Evolutionary conservation across 1,140 invertebrate genomes (phyloP).

Genomic region (Trinorchestia longiramus): DNA sequence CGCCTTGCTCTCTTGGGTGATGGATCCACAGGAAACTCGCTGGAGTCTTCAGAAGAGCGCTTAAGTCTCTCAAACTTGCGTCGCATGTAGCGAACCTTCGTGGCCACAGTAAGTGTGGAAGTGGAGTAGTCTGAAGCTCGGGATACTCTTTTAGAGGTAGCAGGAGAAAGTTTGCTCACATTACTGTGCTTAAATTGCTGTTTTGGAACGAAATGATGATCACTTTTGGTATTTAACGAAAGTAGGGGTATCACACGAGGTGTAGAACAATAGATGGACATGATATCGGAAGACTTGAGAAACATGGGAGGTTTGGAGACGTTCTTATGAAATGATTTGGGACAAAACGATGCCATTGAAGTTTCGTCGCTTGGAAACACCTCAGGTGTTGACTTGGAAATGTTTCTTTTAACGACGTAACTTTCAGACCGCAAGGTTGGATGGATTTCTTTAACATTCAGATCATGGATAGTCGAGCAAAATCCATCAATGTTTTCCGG

Average conservation of each 20-base stretch:
- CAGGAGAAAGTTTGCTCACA: background rate
- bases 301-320: background rate
- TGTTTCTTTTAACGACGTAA: background rate
- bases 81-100: background rate
- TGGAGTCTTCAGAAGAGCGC: background rate
- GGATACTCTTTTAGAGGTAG: background rate
- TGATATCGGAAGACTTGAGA: conserved; percentile 9
- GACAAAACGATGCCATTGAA: background rate
- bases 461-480: background rate
- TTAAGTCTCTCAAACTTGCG: background rate
- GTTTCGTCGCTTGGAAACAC: background rate
- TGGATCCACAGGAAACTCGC: background rate
- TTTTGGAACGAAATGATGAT: background rate
- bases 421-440: background rate
- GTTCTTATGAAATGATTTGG: background rate
- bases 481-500: background rate
- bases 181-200: too few relatives aligned
- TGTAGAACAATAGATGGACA: conserved; percentile 19
- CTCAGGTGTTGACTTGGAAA: background rate
- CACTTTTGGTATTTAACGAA: background rate
- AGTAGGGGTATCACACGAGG: background rate
- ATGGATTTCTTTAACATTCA: background rate
- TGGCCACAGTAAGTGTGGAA: background rate
- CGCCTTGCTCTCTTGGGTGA: background rate
- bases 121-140: background rate